These are phyloP conservation scores for Pangasius mekongensis DNA, from an alignment of 2,797 vertebrate genomes.

Conservation along the genomic window DNA sequence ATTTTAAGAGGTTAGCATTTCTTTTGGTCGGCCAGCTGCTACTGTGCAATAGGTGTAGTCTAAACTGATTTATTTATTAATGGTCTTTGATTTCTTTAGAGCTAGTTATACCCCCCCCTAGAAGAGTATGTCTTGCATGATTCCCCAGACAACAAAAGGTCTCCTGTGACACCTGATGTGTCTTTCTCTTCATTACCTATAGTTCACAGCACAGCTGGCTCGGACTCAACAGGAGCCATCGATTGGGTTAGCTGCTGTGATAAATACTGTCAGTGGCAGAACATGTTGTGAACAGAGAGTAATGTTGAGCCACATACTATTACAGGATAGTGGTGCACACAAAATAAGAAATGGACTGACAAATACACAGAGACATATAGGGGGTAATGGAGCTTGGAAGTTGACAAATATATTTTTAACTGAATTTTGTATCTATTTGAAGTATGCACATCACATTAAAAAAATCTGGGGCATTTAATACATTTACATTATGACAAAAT, in stretches of 20 bases:
- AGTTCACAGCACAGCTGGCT: conserved; percentile 28
- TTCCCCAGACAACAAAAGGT: not conserved
- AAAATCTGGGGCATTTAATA: not conserved
- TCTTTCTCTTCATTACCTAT: conserved; percentile 36
- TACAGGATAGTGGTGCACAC: not conserved
- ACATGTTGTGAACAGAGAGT: not conserved
- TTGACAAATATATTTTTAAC: not conserved
- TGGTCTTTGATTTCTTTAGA: not conserved
- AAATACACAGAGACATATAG: not conserved
- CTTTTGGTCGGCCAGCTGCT: not conserved
- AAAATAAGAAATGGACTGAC: not conserved
- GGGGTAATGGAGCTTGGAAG: not conserved
- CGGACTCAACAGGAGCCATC: not conserved
- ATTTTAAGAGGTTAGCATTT: not conserved
- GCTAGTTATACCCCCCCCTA: conserved; percentile 3
- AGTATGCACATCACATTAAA: not conserved
- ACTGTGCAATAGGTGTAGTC: not conserved
- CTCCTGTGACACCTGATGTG: not conserved
- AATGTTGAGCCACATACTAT: not conserved
- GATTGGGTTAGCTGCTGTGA: not conserved
- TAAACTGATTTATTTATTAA: conserved; percentile 13
- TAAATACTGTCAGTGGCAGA: conserved; percentile 11
- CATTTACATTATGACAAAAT: not conserved
- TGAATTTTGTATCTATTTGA: not conserved
- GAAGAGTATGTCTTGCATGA: not conserved